Evolutionary conservation across 2,888 invertebrate genomes (phyloP).

Genomic region (Anoncus sp.): DNA sequence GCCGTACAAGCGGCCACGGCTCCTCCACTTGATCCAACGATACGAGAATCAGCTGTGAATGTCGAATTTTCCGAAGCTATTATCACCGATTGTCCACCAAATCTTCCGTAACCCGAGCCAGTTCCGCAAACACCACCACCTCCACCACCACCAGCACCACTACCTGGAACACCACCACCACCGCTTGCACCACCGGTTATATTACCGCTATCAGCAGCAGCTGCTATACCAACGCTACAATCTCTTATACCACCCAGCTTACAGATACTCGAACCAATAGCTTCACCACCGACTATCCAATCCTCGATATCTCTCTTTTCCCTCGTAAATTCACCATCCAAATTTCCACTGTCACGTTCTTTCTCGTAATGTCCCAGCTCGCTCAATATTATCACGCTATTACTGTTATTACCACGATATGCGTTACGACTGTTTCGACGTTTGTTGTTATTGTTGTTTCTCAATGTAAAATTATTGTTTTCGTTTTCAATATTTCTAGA

Average conservation of each 20-base stretch:
- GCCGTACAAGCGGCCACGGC: constrained; percentile 83
- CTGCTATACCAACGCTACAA: constrained; percentile 60
- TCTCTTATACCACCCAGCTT: constrained; percentile 39
- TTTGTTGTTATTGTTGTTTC: constrained; percentile 55
- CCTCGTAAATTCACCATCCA: constrained; percentile 39
- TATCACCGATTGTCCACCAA: constrained; percentile 65
- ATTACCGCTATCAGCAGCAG: constrained; percentile 65
- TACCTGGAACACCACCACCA: constrained; percentile 51
- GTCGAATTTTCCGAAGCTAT: constrained; percentile 65
- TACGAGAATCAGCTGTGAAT: constrained; percentile 83
- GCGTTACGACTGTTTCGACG: constrained; percentile 62
- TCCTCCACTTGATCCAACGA: constrained; percentile 85
- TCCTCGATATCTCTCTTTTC: constrained; percentile 52
- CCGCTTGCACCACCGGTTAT: constrained; percentile 79
- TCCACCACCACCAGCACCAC: constrained; percentile 79
- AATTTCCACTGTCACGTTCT: constrained; percentile 25
- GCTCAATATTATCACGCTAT: constrained; percentile 47
- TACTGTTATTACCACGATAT: constrained; percentile 59
- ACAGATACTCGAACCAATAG: constrained; percentile 70
- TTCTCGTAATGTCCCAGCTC: constrained; percentile 58
- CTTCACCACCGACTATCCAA: constrained; percentile 63
- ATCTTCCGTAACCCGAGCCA: constrained; percentile 84
- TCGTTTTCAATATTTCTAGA: constrained; percentile 25
- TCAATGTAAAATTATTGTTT: constrained; percentile 34
- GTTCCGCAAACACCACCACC: constrained; percentile 54